Percentiles rank a stretch among this genome's conserved stretches.
Evolutionary conservation across 2,797 vertebrate species (phyloP).

Genomic region (Tadarida brasiliensis): DNA sequence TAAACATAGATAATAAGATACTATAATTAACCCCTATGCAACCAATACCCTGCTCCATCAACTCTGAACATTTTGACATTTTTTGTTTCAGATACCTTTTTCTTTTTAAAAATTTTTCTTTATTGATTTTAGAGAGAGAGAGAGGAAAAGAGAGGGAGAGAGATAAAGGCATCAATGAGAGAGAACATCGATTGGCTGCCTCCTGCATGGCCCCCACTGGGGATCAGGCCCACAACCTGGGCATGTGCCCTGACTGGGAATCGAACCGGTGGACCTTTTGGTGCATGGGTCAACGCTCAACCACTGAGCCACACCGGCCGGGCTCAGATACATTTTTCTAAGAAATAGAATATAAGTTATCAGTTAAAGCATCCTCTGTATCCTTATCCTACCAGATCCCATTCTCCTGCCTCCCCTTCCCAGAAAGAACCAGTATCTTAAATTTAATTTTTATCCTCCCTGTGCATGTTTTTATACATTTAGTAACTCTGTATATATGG

Average conservation of each 20-base stretch:
- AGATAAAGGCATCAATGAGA: too few relatives aligned
- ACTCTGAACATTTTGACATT: not conserved
- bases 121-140: too few relatives aligned
- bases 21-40: not conserved
- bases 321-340: not conserved
- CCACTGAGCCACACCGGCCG: too few relatives aligned
- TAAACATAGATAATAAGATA: not conserved
- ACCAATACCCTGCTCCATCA: not conserved
- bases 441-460: not conserved
- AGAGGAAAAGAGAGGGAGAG: too few relatives aligned
- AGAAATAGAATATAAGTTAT: conserved; percentile 39
- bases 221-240: too few relatives aligned
- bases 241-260: too few relatives aligned
- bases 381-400: not conserved
- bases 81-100: too few relatives aligned
- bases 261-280: too few relatives aligned
- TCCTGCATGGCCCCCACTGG: too few relatives aligned
- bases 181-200: too few relatives aligned
- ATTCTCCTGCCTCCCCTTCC: not conserved
- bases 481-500: not conserved
- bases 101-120: too few relatives aligned
- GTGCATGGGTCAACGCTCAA: too few relatives aligned
- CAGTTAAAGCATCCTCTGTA: not conserved
- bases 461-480: not conserved
- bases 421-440: not conserved